Percentiles rank a stretch among this genome's conserved stretches.
Conservation (phyloP, 2,888 invertebrate genomes). For the Saturnia pavonia region DNA sequence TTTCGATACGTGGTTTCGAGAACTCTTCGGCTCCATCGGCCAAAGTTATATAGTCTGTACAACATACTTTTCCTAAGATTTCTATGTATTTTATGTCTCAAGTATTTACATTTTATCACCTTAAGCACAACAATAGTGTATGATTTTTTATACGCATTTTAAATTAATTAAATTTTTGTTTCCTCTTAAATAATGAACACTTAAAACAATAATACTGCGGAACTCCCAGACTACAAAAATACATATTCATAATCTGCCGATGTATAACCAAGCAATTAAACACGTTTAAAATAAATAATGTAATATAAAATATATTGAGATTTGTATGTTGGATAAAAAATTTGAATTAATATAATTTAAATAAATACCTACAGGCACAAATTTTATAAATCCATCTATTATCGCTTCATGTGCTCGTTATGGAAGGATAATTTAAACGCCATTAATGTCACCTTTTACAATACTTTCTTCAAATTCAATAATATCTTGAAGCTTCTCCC, state of each 20-base stretch:
- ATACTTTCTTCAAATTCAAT: background rate
- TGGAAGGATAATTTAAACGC: no score
- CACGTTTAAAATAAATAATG: background rate
- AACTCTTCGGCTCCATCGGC: no score
- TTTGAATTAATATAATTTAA: background rate
- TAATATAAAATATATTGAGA: background rate
- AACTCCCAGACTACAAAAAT: background rate
- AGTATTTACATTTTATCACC: background rate
- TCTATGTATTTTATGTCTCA: background rate
- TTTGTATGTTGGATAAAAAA: background rate
- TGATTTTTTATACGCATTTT: background rate
- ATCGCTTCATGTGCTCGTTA: background rate
- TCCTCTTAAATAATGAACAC: no score
- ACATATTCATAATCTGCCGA: background rate
- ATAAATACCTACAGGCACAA: background rate
- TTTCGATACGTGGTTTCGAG: no score
- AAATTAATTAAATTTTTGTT: background rate
- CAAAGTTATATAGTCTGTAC: no score
- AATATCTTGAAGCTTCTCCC: no score
- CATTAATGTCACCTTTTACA: background rate
- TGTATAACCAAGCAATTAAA: background rate
- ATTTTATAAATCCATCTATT: background rate
- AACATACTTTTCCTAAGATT: background rate
- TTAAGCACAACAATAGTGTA: background rate
- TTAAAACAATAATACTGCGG: background rate